Conservation (phyloP, 2,888 invertebrate genomes). For the Rhabditoides inermis region DNA sequence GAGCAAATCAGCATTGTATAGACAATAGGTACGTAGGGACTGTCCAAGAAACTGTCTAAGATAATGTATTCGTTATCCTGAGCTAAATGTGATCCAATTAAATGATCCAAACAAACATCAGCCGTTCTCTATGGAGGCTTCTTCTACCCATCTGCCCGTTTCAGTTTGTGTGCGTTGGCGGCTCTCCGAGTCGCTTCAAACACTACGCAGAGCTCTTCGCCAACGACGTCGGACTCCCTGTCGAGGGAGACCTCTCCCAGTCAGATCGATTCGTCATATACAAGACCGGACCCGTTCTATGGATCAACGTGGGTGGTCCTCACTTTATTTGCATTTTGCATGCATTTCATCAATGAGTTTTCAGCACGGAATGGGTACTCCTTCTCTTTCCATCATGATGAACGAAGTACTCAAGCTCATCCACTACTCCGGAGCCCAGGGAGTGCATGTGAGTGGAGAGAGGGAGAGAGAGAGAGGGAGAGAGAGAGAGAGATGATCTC, state of each 20-base stretch:
- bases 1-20: too few relatives aligned
- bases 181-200: constrained; percentile 54
- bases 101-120: too few relatives aligned
- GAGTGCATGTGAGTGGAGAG: too few relatives aligned
- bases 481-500: too few relatives aligned
- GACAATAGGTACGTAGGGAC: too few relatives aligned
- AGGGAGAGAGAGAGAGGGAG: too few relatives aligned
- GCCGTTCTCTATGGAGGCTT: too few relatives aligned
- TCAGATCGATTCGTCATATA: constrained; percentile 56
- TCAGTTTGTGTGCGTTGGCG: constrained; percentile 57
- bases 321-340: neutral
- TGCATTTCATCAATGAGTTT: neutral
- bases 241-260: constrained; percentile 51
- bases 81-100: too few relatives aligned
- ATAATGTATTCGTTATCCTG: too few relatives aligned
- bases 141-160: too few relatives aligned
- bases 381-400: constrained; percentile 85
- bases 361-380: constrained; percentile 95
- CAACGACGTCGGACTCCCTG: constrained; percentile 29
- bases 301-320: constrained; percentile 53
- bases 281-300: constrained; percentile 56
- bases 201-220: constrained; percentile 54
- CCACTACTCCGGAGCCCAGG: too few relatives aligned
- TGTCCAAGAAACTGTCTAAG: too few relatives aligned
- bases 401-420: constrained; percentile 93